Conservation (phyloP, 2,113 vertebrate genomes). For the Thunnus thynnus region DNA sequence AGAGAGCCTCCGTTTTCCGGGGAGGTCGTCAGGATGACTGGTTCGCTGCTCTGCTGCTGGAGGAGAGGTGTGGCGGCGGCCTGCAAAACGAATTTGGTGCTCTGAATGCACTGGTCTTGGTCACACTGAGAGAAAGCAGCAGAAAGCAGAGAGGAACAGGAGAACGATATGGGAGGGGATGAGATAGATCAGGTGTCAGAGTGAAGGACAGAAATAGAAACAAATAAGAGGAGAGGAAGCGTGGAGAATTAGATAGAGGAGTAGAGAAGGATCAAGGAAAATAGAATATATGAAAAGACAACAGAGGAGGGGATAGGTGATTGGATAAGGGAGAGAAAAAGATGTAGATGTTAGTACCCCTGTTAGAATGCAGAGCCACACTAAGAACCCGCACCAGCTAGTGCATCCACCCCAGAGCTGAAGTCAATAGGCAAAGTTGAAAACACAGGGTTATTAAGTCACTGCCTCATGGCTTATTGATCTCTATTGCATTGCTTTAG, state of each 20-base stretch:
- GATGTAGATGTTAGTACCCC: conserved; percentile 84
- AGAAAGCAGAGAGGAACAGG: conserved; percentile 3
- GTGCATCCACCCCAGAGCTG: conserved; percentile 27
- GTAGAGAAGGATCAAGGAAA: conserved; percentile 12
- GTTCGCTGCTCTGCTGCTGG: conserved; percentile 94
- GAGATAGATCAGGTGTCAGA: conserved; percentile 28
- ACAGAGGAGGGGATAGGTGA: conserved; percentile 18
- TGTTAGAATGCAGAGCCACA: conserved; percentile 58
- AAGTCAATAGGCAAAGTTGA: conserved; percentile 43
- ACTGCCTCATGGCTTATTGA: conserved; percentile 55
- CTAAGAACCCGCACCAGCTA: conserved; percentile 29
- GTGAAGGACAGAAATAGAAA: conserved; percentile 1
- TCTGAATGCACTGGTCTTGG: conserved; percentile 99
- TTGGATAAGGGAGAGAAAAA: conserved; percentile 67
- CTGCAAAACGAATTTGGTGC: conserved; percentile 99
- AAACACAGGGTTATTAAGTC: conserved; percentile 39
- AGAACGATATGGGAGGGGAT: neutral
- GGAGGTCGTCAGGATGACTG: conserved; percentile 86
- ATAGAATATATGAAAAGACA: conserved; percentile 21
- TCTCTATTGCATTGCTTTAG: conserved; percentile 30
- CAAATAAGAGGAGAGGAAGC: conserved; percentile 1
- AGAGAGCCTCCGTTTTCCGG: conserved; percentile 86
- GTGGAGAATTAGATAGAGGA: conserved; percentile 9
- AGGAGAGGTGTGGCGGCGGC: conserved; percentile 94
- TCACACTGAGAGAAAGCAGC: conserved; percentile 89